A percentile compares a stretch with the other conserved stretches of the same genome.
Evolutionary conservation across 2,797 vertebrate species (phyloP).

Genomic region (Lophotriccus pileatus): DNA sequence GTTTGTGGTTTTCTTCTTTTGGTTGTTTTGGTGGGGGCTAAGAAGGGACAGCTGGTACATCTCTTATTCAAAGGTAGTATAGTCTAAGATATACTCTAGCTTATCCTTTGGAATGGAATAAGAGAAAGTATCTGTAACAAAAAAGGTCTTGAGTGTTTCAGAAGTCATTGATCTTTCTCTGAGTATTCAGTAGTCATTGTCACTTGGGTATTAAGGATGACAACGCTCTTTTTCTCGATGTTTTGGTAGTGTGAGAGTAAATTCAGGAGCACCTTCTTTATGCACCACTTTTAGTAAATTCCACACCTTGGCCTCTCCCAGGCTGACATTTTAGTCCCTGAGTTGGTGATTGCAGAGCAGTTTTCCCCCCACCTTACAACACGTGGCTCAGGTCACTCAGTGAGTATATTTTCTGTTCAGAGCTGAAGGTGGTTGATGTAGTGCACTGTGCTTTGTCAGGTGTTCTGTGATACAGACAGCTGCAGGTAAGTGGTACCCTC

Average conservation of each 20-base stretch:
- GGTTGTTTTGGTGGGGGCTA: rapidly evolving
- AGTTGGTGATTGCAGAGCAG: not conserved
- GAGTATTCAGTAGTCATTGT: not conserved
- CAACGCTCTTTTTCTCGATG: not conserved
- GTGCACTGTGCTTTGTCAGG: not conserved
- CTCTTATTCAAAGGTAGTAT: not conserved
- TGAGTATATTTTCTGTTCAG: not conserved
- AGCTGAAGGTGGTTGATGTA: not conserved
- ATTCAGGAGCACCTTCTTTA: not conserved
- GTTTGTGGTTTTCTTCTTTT: not conserved
- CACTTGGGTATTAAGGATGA: not conserved
- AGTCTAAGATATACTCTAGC: not conserved
- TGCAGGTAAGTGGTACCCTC: not conserved
- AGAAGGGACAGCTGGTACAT: not conserved
- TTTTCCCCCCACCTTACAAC: not conserved
- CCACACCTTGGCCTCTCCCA: not conserved
- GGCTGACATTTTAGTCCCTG: not conserved
- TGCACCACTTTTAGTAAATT: not conserved
- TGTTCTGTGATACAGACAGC: not conserved
- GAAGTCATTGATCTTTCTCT: not conserved
- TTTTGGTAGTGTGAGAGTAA: not conserved
- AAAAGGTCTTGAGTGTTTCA: not conserved
- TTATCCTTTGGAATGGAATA: not conserved
- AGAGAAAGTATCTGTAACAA: not conserved
- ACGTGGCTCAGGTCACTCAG: not conserved